Base-by-base conservation (phyloP, 2,888 invertebrate genomes). In the Pandemis cinnamomeana region DNA sequence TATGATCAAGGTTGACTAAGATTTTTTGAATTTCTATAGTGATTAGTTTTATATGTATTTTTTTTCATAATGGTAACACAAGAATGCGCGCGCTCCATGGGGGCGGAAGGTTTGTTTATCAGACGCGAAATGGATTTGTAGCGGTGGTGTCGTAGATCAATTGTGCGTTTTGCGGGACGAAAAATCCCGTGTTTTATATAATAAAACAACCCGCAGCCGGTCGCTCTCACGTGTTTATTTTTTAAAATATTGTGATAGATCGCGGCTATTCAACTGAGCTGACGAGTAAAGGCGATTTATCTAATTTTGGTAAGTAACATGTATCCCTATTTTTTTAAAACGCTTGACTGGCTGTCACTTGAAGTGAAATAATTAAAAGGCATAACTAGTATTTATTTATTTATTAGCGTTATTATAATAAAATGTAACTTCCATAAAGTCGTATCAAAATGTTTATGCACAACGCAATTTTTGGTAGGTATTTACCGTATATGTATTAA, bases 91-190 rank as follows among this genome's bases (percentile, higher is more conserved):
- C 93, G 93, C 91, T 89, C 89, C 87, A 79, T 80, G 82, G 82
- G 84, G 86, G 84, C 85, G 87, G 88, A 89, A 89, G 87, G 91
- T 92, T 91, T 93, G 93, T 93, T 93, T 93, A 93, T 91, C 93
- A 92, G 91, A 92, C 90, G 75, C 72, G 75, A 62, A 71, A 72
- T 75, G 71, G 72, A 72, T 68, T 75, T 71, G 67, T 73, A 70
- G 77, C 82, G 83, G 84, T 83, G 75, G 87, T 88, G 88, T 83
- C 77, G 82, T 77, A 81, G 73, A 79, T 77, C 79, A 78, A 79
- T 78, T 82, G 81, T 80, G 83, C 78, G 80, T 78, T 81, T 84
- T 80, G 83, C 79, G 80, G 79, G 82, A 85, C 86, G 86, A 86
- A 84, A 87, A 88, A 86, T 86, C 83, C 85, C 80, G 80, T 76